Evolutionary conservation across 2,113 vertebrate species (phyloP), one percentile per base, ranked within the genome.

Genomic region (Paralichthys olivaceus): DNA sequence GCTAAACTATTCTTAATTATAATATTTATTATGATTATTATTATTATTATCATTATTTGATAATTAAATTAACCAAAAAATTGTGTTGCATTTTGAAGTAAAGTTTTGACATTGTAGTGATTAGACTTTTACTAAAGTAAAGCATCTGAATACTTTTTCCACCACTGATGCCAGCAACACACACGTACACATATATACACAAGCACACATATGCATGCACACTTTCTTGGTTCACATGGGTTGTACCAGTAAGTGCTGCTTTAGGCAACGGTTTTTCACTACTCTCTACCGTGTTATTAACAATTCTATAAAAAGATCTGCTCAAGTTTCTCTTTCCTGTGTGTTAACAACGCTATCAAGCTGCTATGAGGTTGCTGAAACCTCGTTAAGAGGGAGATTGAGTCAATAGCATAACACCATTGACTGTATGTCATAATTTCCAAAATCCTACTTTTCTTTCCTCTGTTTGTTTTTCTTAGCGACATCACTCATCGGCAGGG

Each of bases 221-320:
- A 77, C 29, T 76, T 85, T 51, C 81, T 72, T 76, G 75, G 79
- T 78, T 74, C 60, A 81, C 47, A 74, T 90, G 89, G 89, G 80
- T 58, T 84, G 80, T 87, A 79, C 83, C 88, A 92, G 90, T 89
- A 90, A 88, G 85, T 89, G 84, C 82, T 83, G 91, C 91, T 90
- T 79, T 78, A 77, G 90, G 84, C 88, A 84, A 88, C 75, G 89
- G 86, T 90, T 93, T 88, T 93, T 91, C 87, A 90, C 86, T 84
- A 87, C 89, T 85, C 86, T 91, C 89, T 91, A 92, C 91, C 88
- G 82, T 92, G 89, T 92, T 90, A 93, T 94, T 94, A 92, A 89
- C 88, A 90, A 91, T 89, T 91, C 93, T 92, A 92, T 93, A 93
- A 93, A 94, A 90, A 92, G 91, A 90, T 88, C 77, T 23, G 74